These are phyloP conservation scores for Oxyteleia sp. DNA, from an alignment of 2,888 invertebrate species.

Conservation along the genomic window DNA sequence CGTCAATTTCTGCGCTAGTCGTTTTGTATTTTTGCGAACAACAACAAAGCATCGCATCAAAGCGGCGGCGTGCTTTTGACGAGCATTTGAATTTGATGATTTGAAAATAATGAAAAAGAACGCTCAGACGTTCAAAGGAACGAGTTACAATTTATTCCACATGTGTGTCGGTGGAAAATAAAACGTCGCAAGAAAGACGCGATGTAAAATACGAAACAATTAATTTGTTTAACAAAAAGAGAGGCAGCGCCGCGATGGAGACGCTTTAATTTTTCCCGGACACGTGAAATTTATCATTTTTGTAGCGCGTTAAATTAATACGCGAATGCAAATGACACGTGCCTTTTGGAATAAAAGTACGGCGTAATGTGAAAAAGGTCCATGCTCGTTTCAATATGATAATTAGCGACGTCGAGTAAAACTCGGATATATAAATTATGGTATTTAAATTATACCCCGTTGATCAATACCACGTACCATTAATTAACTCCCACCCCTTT, in stretches of 20 bases:
- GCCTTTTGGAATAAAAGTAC: slow-evolving; percentile 41
- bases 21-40: too few relatives aligned
- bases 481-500: too few relatives aligned
- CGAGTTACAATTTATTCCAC: too few relatives aligned
- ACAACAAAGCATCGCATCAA: too few relatives aligned
- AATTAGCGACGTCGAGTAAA: slow-evolving; percentile 31
- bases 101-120: too few relatives aligned
- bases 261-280: slow-evolving; percentile 21
- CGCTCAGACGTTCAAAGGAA: too few relatives aligned
- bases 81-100: too few relatives aligned
- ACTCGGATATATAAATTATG: slow-evolving; percentile 15
- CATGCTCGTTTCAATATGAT: slow-evolving; percentile 34
- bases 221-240: slow-evolving; percentile 18
- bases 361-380: slow-evolving; percentile 9
- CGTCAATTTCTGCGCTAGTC: too few relatives aligned
- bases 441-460: slow-evolving; percentile 18
- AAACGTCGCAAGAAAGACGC: neutral
- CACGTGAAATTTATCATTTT: slow-evolving; percentile 37
- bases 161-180: too few relatives aligned
- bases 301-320: slow-evolving; percentile 21
- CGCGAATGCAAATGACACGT: slow-evolving; percentile 50
- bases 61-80: too few relatives aligned
- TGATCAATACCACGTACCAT: slow-evolving; percentile 5
- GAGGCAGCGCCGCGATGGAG: neutral
- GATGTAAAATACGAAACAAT: neutral